These are phyloP conservation scores for Catharus minimus DNA, from an alignment of 2,113 vertebrate species.

Conservation along the genomic window DNA sequence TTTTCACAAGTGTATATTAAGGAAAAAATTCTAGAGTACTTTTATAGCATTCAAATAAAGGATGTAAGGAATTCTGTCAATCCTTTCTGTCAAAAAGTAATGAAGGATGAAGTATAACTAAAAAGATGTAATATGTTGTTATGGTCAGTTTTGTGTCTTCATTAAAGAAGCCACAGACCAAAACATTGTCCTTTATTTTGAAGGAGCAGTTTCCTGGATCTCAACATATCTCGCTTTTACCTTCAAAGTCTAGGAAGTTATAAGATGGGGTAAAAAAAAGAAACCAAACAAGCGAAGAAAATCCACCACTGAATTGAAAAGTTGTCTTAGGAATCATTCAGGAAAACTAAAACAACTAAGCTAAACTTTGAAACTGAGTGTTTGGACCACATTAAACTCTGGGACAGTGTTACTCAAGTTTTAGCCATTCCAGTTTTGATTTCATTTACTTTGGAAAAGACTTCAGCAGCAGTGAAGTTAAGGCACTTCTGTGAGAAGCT, in stretches of 20 bases:
- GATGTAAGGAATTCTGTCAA: background rate
- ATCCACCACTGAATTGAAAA: background rate
- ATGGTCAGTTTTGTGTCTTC: background rate
- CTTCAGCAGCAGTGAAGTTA: background rate
- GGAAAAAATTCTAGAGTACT: background rate
- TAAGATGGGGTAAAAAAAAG: background rate
- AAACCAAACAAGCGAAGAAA: background rate
- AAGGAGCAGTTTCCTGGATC: background rate
- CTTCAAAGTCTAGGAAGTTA: background rate
- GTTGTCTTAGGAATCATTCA: background rate
- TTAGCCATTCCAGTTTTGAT: background rate
- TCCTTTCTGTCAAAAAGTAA: background rate
- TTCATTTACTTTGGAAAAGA: constrained; percentile 41
- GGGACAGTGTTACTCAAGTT: background rate
- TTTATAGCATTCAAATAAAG: background rate
- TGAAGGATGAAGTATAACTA: background rate
- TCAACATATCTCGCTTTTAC: background rate
- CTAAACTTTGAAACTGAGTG: background rate
- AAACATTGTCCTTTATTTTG: background rate
- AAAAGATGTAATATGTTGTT: background rate
- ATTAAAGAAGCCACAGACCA: background rate
- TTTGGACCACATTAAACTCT: background rate
- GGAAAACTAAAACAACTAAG: background rate
- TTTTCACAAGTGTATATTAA: background rate
- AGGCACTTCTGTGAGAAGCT: background rate